Base-by-base conservation (phyloP, 1,140 invertebrate species). In the Heliconius eleuchia region DNA sequence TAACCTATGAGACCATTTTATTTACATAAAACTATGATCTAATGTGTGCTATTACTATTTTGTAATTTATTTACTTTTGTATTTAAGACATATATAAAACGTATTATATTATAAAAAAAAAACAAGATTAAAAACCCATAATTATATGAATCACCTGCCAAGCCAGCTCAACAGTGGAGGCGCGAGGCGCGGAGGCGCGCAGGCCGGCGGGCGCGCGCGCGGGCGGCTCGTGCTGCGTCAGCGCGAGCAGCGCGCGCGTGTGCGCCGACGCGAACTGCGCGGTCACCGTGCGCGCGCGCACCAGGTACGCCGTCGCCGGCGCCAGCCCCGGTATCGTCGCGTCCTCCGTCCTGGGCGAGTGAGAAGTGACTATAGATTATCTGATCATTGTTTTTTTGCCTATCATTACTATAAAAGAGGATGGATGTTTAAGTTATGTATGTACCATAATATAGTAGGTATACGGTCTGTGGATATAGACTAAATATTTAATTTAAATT, bases 261-360 rank as follows among this genome's bases (percentile, higher is more conserved):
- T 93, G 91, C 16, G 88, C 81, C 3, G 93, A 94, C n/a, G 92
- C 88, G 70, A 93, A 94, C 78, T 93, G 93, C 3, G 91, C 88
- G 7, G 92, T 93, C 23, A 94, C 85, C 0, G 93, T 94, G 9
- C 90, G 86, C 4, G 93, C 96, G 42, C 98, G 95, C 77, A 98
- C 96, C 71, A 97, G 95, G 83, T 98, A 99, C 4, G 96, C 96
- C 1, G 97, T 97, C 0, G 97, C 96, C 1, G 98, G 98, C 81
- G 96, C 96, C 19, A 98, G 92, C 0, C 95, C 95, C 3, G 94
- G 89, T 85, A 96, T 95, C 73, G 95, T 95, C 19, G 95, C 94
- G 75, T 92, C 87, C 87, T 95, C 94, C 42, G 87, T 86, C 71
- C 93, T 94, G 19, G 8, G 1, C 30, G 7, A 60, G 11, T 27